Evolutionary conservation across 37 sponge, comb jelly and placozoan species (phyloP), one percentile per base, ranked within the genome.

Genomic region (Hexactinellida sp.): DNA sequence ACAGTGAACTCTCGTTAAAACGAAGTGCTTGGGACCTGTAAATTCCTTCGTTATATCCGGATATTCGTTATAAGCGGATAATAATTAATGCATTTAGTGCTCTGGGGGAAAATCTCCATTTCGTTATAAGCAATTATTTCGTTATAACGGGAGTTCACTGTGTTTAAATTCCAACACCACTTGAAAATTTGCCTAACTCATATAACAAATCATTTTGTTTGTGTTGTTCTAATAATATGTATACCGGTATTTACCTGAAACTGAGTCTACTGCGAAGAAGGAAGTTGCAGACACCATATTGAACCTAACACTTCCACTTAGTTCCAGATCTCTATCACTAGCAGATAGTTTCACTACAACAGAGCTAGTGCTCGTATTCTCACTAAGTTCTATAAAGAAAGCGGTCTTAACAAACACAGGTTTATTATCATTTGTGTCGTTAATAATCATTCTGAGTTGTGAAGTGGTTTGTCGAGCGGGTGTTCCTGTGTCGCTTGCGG

Each of bases 371-470:
- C 86, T 71, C 24, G 55, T 38, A 34, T 86, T 39, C 71, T 95
- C 96, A 86, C 54, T 34, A 0, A 95, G 83, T 13, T 34, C 30
- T 13, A 89, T 16, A 25, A 38, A 89, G n/a, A 82, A 5, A 34
- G 37, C 38, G 38, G 94, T 86, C 36, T 37, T 38, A 39, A 38
- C 16, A 39, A 95, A 89, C 0, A 83, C 25, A 0, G 96, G 96
- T 54, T 87, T 52, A 84, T 90, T 89, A 41, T 95, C 96, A 84
- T 91, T 91, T n/a, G 87, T 85, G 86, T 95, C 92, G 16, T 28
- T 55, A 13, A 41, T 41, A 5, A 41, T 5, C 10, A 41, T 41
- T 41, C 47, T 41, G 47, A 41, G 47, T 5, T 41, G 47, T 41
- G 47, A 41, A 41, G 47, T 41, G 47, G 47, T 13, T 41, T 41